Conservation (phyloP, 1,140 invertebrate species). For the Drosophila ambigua region DNA sequence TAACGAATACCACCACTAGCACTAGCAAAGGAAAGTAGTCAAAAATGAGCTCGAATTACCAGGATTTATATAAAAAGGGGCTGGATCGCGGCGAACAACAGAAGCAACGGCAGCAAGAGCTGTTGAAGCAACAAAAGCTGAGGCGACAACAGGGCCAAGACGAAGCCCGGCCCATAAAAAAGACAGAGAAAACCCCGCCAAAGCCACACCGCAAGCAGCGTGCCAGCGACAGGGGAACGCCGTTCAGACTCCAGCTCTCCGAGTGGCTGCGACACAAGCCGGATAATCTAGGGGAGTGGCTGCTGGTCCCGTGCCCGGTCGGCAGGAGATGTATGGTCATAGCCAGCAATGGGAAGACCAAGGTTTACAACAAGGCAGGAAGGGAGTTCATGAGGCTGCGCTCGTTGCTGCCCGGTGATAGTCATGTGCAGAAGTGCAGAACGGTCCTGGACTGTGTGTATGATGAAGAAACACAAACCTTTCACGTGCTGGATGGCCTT, state of each 20-base stretch:
- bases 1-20: conserved; percentile 1
- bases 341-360: conserved; percentile 89
- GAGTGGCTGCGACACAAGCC: conserved; percentile 96
- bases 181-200: conserved; percentile 11
- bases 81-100: conserved; percentile 61
- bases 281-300: conserved; percentile 90
- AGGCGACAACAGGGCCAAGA: conserved; percentile 81
- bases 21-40: background rate
- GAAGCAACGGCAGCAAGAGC: conserved; percentile 43
- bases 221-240: conserved; percentile 13
- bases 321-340: conserved; percentile 92
- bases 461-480: conserved; percentile 86
- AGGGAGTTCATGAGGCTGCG: conserved; percentile 86
- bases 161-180: conserved; percentile 17
- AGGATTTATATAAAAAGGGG: conserved; percentile 63
- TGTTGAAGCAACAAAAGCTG: conserved; percentile 57
- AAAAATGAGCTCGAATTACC: conserved; percentile 30
- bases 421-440: conserved; percentile 83
- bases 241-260: conserved; percentile 85
- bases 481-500: conserved; percentile 92
- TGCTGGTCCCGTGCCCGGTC: conserved; percentile 92
- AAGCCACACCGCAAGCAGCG: conserved; percentile 25
- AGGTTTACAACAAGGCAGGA: conserved; percentile 89
- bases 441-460: conserved; percentile 93
- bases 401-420: conserved; percentile 90